Evolutionary conservation across 2,113 vertebrate genomes (phyloP).

Genomic region (Tringa solitaria): DNA sequence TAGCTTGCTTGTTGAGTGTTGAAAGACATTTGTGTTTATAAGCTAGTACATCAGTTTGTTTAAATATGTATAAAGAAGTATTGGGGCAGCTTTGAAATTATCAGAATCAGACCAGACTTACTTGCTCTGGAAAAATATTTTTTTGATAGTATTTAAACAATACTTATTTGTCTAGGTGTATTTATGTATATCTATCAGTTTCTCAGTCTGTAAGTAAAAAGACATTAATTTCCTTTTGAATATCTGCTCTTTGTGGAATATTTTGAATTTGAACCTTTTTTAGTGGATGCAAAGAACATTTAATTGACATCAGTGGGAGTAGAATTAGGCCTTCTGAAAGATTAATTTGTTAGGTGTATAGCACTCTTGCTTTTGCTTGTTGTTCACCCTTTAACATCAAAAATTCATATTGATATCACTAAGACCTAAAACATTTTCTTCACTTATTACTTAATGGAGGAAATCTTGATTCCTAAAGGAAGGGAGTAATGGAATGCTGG

Average conservation of each 20-base stretch:
- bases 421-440: background rate
- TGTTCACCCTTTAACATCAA: slow-evolving; percentile 22
- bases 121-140: background rate
- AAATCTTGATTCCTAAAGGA: slow-evolving; percentile 41
- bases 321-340: slow-evolving; percentile 24
- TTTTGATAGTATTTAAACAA: background rate
- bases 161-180: background rate
- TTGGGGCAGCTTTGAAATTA: background rate
- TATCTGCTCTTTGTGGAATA: background rate
- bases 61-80: background rate
- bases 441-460: slow-evolving; percentile 26
- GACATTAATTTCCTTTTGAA: background rate
- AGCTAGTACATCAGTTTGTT: slow-evolving; percentile 5
- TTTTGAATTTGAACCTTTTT: background rate
- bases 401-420: slow-evolving; percentile 27
- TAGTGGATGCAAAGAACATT: background rate
- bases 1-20: background rate
- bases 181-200: background rate
- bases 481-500: slow-evolving; percentile 42
- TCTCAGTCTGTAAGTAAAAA: background rate
- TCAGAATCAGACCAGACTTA: background rate
- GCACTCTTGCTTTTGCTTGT: slow-evolving; percentile 4
- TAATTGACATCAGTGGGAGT: background rate
- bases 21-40: background rate
- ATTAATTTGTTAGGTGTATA: slow-evolving; percentile 16